Conservation (phyloP, 2,113 vertebrate species). For the Orthonyx spaldingii region DNA sequence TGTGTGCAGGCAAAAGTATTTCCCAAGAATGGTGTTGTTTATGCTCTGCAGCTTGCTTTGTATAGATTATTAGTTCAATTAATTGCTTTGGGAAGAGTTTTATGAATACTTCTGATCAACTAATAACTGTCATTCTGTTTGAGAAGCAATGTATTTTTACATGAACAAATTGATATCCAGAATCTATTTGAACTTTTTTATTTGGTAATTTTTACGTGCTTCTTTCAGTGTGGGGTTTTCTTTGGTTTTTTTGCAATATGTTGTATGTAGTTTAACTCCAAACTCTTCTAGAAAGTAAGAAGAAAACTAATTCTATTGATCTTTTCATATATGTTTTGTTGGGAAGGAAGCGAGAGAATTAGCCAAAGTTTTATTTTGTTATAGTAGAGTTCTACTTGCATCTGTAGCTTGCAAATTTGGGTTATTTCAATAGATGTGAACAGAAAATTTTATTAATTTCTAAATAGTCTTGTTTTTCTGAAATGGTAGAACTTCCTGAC, state of each 20-base stretch:
- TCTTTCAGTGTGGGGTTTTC: background rate
- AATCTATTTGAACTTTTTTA: background rate
- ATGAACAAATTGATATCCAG: background rate
- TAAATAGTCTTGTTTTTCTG: background rate
- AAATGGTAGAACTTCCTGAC: background rate
- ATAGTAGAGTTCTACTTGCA: background rate
- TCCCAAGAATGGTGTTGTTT: background rate
- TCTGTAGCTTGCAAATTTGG: background rate
- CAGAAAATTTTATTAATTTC: background rate
- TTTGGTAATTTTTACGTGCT: background rate
- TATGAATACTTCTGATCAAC: conserved; percentile 29
- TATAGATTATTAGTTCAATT: conserved; percentile 34
- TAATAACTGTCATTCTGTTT: background rate
- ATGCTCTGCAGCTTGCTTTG: background rate
- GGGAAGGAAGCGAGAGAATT: background rate
- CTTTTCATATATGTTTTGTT: background rate
- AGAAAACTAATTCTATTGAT: background rate
- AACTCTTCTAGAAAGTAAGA: background rate
- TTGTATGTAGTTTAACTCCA: background rate
- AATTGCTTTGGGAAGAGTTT: conserved; percentile 40
- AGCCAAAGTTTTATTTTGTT: background rate
- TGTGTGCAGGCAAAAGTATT: background rate
- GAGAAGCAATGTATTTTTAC: conserved; percentile 25
- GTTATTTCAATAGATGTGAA: background rate
- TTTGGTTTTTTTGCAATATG: background rate